Evolutionary conservation across 2,797 vertebrate species (phyloP).

Genomic region (Sebastes umbrosus): DNA sequence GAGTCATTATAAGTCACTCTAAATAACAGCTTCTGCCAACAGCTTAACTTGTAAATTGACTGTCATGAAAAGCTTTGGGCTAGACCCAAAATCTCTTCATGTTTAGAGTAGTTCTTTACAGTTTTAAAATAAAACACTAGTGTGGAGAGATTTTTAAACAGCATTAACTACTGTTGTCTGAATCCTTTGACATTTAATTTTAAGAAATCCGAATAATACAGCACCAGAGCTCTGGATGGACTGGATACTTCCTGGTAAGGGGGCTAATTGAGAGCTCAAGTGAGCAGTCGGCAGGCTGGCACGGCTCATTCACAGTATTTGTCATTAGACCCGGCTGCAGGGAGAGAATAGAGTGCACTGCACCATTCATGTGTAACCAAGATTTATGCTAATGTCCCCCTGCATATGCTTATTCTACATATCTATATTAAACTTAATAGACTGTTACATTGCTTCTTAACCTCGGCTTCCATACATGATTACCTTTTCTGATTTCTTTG

Average conservation of each 20-base stretch:
- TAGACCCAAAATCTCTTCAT: not conserved
- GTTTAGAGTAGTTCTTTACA: not conserved
- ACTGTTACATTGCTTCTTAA: slow-evolving; percentile 99
- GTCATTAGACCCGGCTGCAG: slow-evolving; percentile 81
- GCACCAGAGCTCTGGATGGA: slow-evolving; percentile 29
- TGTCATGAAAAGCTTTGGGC: slow-evolving; percentile 16
- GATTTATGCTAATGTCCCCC: slow-evolving; percentile 99
- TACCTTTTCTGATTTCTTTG: slow-evolving; percentile 99
- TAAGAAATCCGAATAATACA: slow-evolving; percentile 9
- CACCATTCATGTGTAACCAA: slow-evolving; percentile 91
- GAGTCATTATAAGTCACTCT: slow-evolving; percentile 36
- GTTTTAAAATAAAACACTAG: not conserved
- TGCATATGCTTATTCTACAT: slow-evolving; percentile 99
- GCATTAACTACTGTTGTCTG: not conserved
- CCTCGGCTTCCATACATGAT: slow-evolving; percentile 99
- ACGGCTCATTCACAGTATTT: slow-evolving; percentile 81
- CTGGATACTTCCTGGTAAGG: slow-evolving; percentile 54
- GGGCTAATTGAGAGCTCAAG: slow-evolving; percentile 85
- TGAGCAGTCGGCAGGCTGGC: slow-evolving; percentile 74
- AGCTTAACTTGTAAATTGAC: slow-evolving; percentile 37
- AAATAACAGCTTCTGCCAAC: slow-evolving; percentile 17
- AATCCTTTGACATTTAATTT: slow-evolving; percentile 15
- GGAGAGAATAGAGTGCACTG: slow-evolving; percentile 76
- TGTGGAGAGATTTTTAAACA: not conserved
- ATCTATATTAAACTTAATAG: slow-evolving; percentile 99